These are phyloP conservation scores for Alloplasta piceator DNA, from an alignment of 2,888 invertebrate species.

Conservation along the genomic window DNA sequence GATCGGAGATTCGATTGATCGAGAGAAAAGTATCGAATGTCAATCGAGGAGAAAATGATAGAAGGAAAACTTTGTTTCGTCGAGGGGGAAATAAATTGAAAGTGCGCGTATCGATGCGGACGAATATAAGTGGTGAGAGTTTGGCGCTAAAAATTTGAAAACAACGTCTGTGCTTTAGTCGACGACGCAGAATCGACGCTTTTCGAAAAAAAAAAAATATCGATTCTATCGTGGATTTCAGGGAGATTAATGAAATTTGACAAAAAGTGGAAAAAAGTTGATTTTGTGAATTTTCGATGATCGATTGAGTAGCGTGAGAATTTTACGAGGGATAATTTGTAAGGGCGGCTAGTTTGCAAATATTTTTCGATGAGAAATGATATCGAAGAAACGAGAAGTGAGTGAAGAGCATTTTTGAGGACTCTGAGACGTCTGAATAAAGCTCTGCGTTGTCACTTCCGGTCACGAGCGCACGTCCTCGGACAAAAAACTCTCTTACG, in stretches of 20 bases:
- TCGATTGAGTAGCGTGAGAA: neutral
- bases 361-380: neutral
- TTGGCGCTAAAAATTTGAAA: too few species aligned
- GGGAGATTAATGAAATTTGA: neutral
- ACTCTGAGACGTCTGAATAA: conserved; percentile 51
- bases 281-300: neutral
- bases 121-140: too few species aligned
- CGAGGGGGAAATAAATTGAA: too few species aligned
- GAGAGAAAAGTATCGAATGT: neutral
- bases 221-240: too few species aligned
- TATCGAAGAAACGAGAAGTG: conserved; percentile 38
- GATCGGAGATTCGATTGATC: neutral
- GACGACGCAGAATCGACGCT: too few species aligned
- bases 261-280: neutral
- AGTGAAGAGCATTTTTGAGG: conserved; percentile 44
- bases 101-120: too few species aligned
- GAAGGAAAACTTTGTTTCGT: too few species aligned
- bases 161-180: too few species aligned
- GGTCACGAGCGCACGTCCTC: neutral
- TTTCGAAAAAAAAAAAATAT: too few species aligned
- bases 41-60: too few species aligned
- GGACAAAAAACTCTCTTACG: neutral
- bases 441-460: conserved; percentile 55
- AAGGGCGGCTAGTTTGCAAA: too few species aligned
- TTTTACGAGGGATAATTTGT: conserved; percentile 1